A percentile compares a stretch with the other conserved stretches of the same genome.
phyloP scores from a whole-genome alignment of 2,888 invertebrate species.

The Drosophila helvetica region DNA sequence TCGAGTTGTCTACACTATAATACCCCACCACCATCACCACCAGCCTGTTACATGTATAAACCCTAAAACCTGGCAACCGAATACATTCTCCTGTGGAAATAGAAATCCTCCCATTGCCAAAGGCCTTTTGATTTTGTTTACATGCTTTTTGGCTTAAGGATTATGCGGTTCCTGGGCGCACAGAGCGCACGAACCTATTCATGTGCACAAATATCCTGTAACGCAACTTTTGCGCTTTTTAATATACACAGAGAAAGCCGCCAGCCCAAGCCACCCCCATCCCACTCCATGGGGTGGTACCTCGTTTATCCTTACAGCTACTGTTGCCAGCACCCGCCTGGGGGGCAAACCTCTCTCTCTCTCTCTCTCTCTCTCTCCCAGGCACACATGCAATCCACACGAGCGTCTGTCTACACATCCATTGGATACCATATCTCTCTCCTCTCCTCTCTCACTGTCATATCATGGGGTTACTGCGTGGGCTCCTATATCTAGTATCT shows the following conservation, averaged over 20 bases:
- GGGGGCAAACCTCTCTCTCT: slow-evolving; percentile 5
- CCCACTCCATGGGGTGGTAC: background rate
- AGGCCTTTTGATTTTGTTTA: slow-evolving; percentile 45
- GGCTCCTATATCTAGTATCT: slow-evolving; percentile 2
- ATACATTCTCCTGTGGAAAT: slow-evolving; percentile 4
- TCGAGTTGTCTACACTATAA: background rate
- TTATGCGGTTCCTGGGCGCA: slow-evolving; percentile 46
- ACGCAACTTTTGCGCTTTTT: slow-evolving; percentile 68
- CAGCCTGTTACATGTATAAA: background rate
- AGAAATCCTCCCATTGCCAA: slow-evolving; percentile 28
- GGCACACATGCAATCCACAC: background rate
- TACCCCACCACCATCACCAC: background rate
- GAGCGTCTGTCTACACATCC: background rate
- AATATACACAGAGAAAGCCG: slow-evolving; percentile 40
- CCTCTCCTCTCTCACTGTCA: background rate
- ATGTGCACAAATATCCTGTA: slow-evolving; percentile 57
- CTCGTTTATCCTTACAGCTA: slow-evolving; percentile 1
- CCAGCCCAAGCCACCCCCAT: background rate
- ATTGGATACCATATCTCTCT: slow-evolving; percentile 34
- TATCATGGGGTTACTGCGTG: background rate
- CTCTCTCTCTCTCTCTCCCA: background rate
- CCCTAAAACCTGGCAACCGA: background rate
- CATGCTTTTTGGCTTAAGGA: slow-evolving; percentile 58
- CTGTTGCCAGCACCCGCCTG: slow-evolving; percentile 2
- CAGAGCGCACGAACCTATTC: slow-evolving; percentile 51